phyloP scores from a whole-genome alignment of 2,113 vertebrate species.

The Trogon melanurus region DNA sequence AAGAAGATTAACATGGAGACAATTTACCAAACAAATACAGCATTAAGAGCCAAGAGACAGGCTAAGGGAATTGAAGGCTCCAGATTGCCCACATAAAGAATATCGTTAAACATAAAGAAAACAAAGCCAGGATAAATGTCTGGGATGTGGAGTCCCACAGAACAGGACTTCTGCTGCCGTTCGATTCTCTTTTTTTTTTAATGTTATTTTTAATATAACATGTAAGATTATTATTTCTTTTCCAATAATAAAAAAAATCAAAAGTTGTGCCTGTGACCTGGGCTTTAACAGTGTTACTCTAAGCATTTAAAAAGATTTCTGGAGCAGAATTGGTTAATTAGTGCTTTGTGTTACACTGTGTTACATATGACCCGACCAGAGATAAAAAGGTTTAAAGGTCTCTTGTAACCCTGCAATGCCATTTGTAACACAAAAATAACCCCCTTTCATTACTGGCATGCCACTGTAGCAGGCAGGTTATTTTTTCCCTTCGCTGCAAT shows the following conservation, averaged over 20 bases:
- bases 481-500: slow-evolving; percentile 83
- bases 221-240: background rate
- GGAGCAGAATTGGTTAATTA: slow-evolving; percentile 83
- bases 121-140: slow-evolving; percentile 71
- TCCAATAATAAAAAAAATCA: background rate
- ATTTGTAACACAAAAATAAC: slow-evolving; percentile 88
- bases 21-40: slow-evolving; percentile 82
- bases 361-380: slow-evolving; percentile 84
- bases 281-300: slow-evolving; percentile 63
- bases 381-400: slow-evolving; percentile 88
- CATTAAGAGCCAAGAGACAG: slow-evolving; percentile 76
- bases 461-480: slow-evolving; percentile 90
- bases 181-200: background rate
- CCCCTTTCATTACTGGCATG: slow-evolving; percentile 84
- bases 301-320: slow-evolving; percentile 75
- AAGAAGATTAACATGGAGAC: slow-evolving; percentile 82
- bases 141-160: background rate
- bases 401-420: slow-evolving; percentile 83
- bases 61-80: slow-evolving; percentile 78
- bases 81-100: slow-evolving; percentile 83
- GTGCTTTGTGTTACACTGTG: slow-evolving; percentile 78
- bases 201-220: slow-evolving; percentile 30
- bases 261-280: slow-evolving; percentile 60
- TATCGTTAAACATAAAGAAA: slow-evolving; percentile 77
- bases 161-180: background rate